These are phyloP conservation scores for Harpalus rufipes DNA, from an alignment of 2,888 invertebrate species.

Conservation along the genomic window DNA sequence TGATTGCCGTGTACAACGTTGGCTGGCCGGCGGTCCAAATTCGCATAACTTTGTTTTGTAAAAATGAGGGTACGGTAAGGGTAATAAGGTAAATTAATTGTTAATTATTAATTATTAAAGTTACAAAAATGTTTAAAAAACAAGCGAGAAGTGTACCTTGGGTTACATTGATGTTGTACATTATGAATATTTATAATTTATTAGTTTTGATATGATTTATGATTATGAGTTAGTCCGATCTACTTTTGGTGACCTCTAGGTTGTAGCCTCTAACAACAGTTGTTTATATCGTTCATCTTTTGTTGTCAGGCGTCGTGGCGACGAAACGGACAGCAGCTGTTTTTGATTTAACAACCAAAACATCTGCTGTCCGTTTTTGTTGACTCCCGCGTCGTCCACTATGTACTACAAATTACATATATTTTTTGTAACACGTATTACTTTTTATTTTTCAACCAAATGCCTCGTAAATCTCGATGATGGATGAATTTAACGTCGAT, in stretches of 20 bases:
- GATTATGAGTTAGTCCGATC: slow-evolving; percentile 60
- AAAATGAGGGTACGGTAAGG: slow-evolving; percentile 73
- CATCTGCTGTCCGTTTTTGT: background rate
- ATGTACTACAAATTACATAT: slow-evolving; percentile 67
- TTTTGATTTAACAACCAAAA: background rate
- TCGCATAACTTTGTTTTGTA: slow-evolving; percentile 61
- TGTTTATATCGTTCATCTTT: slow-evolving; percentile 66
- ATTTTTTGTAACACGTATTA: slow-evolving; percentile 67
- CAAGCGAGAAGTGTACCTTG: slow-evolving; percentile 71
- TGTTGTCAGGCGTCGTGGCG: slow-evolving; percentile 53
- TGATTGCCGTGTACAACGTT: background rate
- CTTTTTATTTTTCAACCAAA: slow-evolving; percentile 67
- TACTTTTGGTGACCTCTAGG: slow-evolving; percentile 64
- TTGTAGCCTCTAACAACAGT: slow-evolving; percentile 65
- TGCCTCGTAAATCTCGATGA: slow-evolving; percentile 63
- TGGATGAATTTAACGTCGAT: slow-evolving; percentile 64
- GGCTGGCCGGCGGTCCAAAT: slow-evolving; percentile 49
- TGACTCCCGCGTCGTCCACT: slow-evolving; percentile 10
- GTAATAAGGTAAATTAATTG: slow-evolving; percentile 73
- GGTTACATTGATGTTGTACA: slow-evolving; percentile 72
- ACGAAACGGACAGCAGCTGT: slow-evolving; percentile 6
- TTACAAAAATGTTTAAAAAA: slow-evolving; percentile 71
- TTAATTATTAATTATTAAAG: slow-evolving; percentile 72
- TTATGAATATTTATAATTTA: slow-evolving; percentile 69
- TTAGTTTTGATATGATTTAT: slow-evolving; percentile 63